Percentiles rank a stretch among this genome's conserved stretches.
Evolutionary conservation across 2,888 invertebrate genomes (phyloP).

Genomic region (Tipula unca): DNA sequence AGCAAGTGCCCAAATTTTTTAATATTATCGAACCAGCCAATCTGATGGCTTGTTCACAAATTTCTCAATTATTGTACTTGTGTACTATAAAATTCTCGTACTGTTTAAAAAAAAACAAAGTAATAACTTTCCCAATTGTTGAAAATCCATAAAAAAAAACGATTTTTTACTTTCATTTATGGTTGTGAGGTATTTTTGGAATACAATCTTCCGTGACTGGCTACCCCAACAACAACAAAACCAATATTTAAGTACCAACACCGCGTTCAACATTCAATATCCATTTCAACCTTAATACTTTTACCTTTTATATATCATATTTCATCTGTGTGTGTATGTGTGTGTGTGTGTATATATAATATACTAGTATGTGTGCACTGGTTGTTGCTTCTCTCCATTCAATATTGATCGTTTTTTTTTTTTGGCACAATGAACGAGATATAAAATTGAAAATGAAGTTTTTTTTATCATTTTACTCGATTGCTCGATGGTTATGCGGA

Average conservation of each 20-base stretch:
- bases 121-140: not conserved
- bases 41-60: too few relatives aligned
- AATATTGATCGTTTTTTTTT: constrained; percentile 2
- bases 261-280: not conserved
- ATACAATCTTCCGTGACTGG: not conserved
- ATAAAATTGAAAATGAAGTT: not conserved
- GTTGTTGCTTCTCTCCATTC: not conserved
- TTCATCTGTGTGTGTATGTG: not conserved
- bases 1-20: too few relatives aligned
- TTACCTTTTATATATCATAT: not conserved
- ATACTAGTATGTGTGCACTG: not conserved
- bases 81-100: too few relatives aligned
- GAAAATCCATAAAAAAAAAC: not conserved
- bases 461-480: not conserved
- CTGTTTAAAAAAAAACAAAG: too few relatives aligned
- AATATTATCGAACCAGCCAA: too few relatives aligned
- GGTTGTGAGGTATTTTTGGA: not conserved
- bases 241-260: not conserved
- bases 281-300: not conserved
- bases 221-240: not conserved
- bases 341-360: not conserved
- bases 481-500: not conserved
- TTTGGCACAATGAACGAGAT: not conserved
- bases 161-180: not conserved
- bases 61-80: too few relatives aligned